Evolutionary conservation across 2,113 vertebrate species (phyloP), one percentile per base, ranked within the genome.

Genomic region (Syrmaticus mikado): DNA sequence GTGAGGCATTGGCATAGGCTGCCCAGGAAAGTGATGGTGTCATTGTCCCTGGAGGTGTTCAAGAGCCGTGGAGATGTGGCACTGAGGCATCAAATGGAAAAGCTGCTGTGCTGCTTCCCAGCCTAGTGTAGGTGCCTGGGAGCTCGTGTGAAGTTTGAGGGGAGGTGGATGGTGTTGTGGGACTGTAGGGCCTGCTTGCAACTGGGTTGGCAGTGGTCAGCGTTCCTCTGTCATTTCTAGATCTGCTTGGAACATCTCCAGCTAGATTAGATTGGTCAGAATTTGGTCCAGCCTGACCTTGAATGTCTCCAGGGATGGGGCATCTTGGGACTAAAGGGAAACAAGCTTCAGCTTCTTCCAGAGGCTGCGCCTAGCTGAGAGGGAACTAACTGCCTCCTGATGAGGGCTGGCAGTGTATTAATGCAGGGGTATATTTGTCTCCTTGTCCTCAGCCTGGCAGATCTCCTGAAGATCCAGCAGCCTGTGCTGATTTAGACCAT

Each of bases 301-400:
- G 52, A 53, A 53, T 25, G 48, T 50, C 48, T 50, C 11, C 48
- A 50, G 48, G 48, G 48, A 50, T 53, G 52, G 52, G 8, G 8
- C 52, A 60, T 1, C 1, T 3, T 64, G 46, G 58, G 32, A 52
- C 30, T 50, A 15, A 65, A 86, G 40, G 22, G 6, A 16, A 2
- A 0, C 0, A 7, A 87, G 13, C 7, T 76, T 38, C 38, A 38
- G 9, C 38, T 10, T 38, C 38, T 38, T 38, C 38, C 2, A 0
- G 50, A 24, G 76, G 34, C 27, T 1, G 0, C 82, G 48, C 19
- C 13, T 68, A 43, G 17, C 74, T 73, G 43, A 11, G 38, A 65
- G 65, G 75, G 48, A 89, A 34, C 7, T 55, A 36, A 4, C 32
- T 83, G 32, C 25, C 38, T 48, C 0, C 61, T 77, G 4, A 36